phyloP scores from a whole-genome alignment of 2,797 vertebrate species.

The Sebastes iracundus region DNA sequence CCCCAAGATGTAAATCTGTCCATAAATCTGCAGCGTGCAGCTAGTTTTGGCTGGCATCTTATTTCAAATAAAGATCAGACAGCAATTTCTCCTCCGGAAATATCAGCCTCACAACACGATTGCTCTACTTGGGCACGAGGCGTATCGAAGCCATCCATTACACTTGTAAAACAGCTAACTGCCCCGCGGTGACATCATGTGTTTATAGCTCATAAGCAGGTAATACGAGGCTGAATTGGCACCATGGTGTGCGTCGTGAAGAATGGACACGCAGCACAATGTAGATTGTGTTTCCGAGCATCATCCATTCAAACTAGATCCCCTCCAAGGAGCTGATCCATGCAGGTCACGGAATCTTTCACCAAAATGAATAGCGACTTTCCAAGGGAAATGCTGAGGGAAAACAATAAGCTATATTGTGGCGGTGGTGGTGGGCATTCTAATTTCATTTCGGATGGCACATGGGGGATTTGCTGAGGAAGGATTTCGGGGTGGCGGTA shows the following conservation, averaged over 20 bases:
- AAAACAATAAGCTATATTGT: constrained; percentile 50
- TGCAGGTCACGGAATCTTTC: constrained; percentile 46
- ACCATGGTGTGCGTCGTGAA: constrained; percentile 30
- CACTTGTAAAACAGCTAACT: constrained; percentile 34
- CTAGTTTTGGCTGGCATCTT: constrained; percentile 46
- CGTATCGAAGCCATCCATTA: constrained; percentile 40
- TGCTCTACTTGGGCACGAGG: constrained; percentile 9
- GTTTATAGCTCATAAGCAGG: constrained; percentile 53
- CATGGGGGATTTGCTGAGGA: constrained; percentile 34
- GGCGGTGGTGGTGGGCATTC: constrained; percentile 29
- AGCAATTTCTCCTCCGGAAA: constrained; percentile 44
- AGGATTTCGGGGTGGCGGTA: constrained; percentile 11
- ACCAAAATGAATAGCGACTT: constrained; percentile 47
- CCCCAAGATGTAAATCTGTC: constrained; percentile 62
- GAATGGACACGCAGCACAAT: constrained; percentile 21
- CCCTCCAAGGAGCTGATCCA: constrained; percentile 37
- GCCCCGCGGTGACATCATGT: constrained; percentile 40
- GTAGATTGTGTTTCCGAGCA: constrained; percentile 33
- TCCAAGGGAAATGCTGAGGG: constrained; percentile 32
- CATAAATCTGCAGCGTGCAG: constrained; percentile 61
- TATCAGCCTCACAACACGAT: constrained; percentile 16
- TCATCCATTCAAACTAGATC: constrained; percentile 35
- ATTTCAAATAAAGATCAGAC: constrained; percentile 56
- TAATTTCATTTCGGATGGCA: constrained; percentile 54
- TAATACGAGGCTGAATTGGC: constrained; percentile 39